phyloP scores from a whole-genome alignment of 1,140 invertebrate genomes.

The Trachymyrmex septentrionalis region DNA sequence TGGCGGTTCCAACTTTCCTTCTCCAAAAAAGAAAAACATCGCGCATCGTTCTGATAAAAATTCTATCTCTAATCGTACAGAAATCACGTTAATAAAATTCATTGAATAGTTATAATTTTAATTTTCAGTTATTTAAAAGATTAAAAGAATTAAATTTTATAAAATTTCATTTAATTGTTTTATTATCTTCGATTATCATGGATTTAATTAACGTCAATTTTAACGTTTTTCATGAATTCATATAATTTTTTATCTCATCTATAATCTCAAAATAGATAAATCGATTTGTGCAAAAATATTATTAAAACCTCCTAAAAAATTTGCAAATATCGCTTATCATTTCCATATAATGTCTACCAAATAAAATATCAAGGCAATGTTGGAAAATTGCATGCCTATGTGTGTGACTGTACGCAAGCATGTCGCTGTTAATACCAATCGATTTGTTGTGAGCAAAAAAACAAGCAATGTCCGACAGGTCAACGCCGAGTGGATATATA shows the following conservation, averaged over 20 bases:
- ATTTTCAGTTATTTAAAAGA: background rate
- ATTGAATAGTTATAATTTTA: background rate
- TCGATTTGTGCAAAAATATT: background rate
- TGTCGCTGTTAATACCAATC: constrained; percentile 64
- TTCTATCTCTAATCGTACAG: constrained; percentile 35
- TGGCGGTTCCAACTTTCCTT: constrained; percentile 56
- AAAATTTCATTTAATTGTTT: background rate
- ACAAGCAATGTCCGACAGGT: constrained; percentile 53
- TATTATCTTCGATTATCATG: background rate
- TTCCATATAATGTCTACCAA: background rate
- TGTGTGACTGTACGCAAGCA: constrained; percentile 53
- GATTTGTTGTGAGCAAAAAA: constrained; percentile 64
- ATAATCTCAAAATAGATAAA: background rate
- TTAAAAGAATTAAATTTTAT: background rate
- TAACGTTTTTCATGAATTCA: background rate
- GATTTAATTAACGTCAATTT: background rate
- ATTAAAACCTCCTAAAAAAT: background rate
- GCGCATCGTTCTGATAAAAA: constrained; percentile 22
- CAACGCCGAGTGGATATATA: constrained; percentile 59
- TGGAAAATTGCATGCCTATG: constrained; percentile 33
- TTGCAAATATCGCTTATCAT: background rate
- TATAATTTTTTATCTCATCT: background rate
- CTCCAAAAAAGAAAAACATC: background rate
- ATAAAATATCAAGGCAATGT: constrained; percentile 39
- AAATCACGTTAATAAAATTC: constrained; percentile 24